Base-by-base conservation (phyloP, 1,140 invertebrate genomes). In the Eriosoma lanigerum region DNA sequence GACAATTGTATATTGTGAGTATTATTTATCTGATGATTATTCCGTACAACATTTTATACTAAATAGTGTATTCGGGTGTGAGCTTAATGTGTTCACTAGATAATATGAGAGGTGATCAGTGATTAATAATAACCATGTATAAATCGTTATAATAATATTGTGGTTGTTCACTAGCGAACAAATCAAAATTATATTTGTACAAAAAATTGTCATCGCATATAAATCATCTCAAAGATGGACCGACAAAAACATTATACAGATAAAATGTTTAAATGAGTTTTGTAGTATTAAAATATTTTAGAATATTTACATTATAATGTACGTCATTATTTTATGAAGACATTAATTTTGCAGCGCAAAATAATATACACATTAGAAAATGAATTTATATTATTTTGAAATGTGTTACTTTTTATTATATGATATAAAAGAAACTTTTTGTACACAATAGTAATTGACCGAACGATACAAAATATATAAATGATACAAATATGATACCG, bases 121-220 rank as follows among this genome's bases (percentile, higher is more conserved):
- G 62, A 64, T 38, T 64, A 64, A 38, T 64, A 64, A 64, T 64
- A 64, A 38, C 19, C 62, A n/a, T 12, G 8, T 48, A 15, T 38
- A 38, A 64, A 38, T 38, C 62, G 62, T 64, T 38, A 29, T 38
- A 64, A 38, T 38, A 38, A 38, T 38, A 38, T 4, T 38, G 32
- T 64, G 62, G 38, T 64, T 64, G 62, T 38, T 64, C 32, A 64
- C 26, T 64, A 44, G n/a, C 62, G 12, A 64, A 64, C 62, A 64
- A 64, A 64, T 64, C 62, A 64, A n/a, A 38, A 64, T 38, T 64
- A 64, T 64, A 13, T 13, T 19, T 29, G 19, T 64, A 21, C 32
- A 38, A 64, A 64, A 38, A 64, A 38, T 64, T 64, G 32, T 38
- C 62, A 29, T 38, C 62, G n/a, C 32, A 13, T n/a, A 64, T 64